phyloP scores from a whole-genome alignment of 35 echinoderm and acorn worm species.

The Nesometra sesokonis region DNA sequence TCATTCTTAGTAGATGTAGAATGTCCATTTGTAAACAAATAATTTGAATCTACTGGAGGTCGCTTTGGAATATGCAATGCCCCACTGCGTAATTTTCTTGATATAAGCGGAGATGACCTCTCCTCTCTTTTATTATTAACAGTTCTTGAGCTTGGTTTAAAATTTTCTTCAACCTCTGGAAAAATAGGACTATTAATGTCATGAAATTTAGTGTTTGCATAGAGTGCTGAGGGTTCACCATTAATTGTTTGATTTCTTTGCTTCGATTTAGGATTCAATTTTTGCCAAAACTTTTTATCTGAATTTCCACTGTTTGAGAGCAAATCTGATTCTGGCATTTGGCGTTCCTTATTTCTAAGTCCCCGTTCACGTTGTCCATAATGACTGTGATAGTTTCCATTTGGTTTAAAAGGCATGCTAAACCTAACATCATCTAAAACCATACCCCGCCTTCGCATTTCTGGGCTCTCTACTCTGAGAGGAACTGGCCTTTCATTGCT shows the following conservation, averaged over 20 bases:
- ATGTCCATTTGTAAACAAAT: background rate
- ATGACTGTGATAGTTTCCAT: background rate
- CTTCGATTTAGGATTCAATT: background rate
- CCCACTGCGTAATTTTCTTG: background rate
- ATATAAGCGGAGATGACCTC: background rate
- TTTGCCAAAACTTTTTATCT: background rate
- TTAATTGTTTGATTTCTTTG: background rate
- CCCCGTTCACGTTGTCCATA: background rate
- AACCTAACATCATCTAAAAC: slow-evolving; percentile 6
- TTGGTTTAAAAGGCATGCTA: background rate
- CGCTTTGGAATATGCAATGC: background rate
- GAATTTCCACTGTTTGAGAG: too few species aligned
- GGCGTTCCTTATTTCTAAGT: background rate
- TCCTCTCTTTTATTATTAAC: background rate
- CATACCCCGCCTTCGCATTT: background rate
- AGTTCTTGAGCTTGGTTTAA: background rate
- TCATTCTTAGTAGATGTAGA: background rate
- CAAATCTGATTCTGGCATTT: too few species aligned
- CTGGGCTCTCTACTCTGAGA: background rate
- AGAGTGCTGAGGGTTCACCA: background rate
- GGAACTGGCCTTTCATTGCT: slow-evolving; percentile 14
- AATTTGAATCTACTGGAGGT: background rate
- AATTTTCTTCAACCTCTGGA: background rate
- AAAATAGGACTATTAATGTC: background rate
- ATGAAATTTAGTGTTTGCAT: background rate